A percentile compares a stretch with the other conserved stretches of the same genome.
Evolutionary conservation across 2,888 invertebrate species (phyloP).

Genomic region (Stenodera caucasica): DNA sequence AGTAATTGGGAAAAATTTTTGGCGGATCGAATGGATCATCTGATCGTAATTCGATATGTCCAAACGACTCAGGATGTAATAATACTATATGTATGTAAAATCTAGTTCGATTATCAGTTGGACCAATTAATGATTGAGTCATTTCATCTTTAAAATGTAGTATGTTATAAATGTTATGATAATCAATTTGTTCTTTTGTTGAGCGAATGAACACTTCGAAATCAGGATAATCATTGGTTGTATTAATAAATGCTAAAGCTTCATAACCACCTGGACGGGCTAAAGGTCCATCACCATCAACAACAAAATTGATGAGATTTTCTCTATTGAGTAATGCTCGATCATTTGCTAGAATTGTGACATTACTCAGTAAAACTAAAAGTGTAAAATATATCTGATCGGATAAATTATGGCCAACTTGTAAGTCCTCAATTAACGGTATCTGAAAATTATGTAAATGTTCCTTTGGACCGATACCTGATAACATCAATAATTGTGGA

Average conservation of each 20-base stretch:
- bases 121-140: too few species aligned
- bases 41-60: slow-evolving; percentile 67
- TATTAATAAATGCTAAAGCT: slow-evolving; percentile 67
- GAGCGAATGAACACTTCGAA: too few species aligned
- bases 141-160: too few species aligned
- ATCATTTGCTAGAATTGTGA: too few species aligned
- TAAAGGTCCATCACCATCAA: slow-evolving; percentile 59
- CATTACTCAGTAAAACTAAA: too few species aligned
- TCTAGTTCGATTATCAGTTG: slow-evolving; percentile 64
- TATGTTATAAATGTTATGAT: too few species aligned
- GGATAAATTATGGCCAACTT: slow-evolving; percentile 67
- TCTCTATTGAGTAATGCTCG: too few species aligned
- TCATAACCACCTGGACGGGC: slow-evolving; percentile 63
- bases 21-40: slow-evolving; percentile 73
- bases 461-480: slow-evolving; percentile 64
- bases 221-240: too few species aligned
- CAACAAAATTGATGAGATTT: slow-evolving; percentile 56
- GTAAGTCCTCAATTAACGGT: slow-evolving; percentile 64
- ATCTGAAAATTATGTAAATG: slow-evolving; percentile 62
- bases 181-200: too few species aligned
- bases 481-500: slow-evolving; percentile 87
- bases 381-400: slow-evolving; percentile 62
- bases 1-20: slow-evolving; percentile 76
- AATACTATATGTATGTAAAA: slow-evolving; percentile 51
- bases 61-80: slow-evolving; percentile 72